Evolutionary conservation across 2,888 invertebrate species (phyloP).

Genomic region (Aphidoletes aphidimyza): DNA sequence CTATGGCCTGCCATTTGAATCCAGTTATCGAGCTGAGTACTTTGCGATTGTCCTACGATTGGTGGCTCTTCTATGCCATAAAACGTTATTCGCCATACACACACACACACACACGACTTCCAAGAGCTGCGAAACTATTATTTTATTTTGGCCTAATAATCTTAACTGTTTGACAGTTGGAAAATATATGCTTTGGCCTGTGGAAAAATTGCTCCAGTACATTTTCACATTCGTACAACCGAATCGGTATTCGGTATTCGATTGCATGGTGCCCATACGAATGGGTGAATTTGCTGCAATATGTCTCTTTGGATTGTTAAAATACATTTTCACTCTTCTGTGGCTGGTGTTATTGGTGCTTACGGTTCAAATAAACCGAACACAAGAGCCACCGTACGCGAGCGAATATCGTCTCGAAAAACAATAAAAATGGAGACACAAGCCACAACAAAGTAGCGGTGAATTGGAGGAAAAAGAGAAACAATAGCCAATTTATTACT

Average conservation of each 20-base stretch:
- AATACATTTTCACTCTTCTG: neutral
- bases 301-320: neutral
- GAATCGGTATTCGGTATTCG: too few species aligned
- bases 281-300: too few species aligned
- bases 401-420: slow-evolving; percentile 14
- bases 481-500: slow-evolving; percentile 4
- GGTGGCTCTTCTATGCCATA: too few species aligned
- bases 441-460: slow-evolving; percentile 17
- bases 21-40: neutral
- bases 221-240: neutral
- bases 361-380: neutral
- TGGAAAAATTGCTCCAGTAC: neutral
- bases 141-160: slow-evolving; percentile 36
- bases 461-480: neutral
- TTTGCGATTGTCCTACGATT: neutral
- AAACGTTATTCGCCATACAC: too few species aligned
- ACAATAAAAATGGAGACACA: slow-evolving; percentile 19
- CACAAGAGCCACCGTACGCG: too few species aligned
- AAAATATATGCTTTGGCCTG: neutral
- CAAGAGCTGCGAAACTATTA: neutral
- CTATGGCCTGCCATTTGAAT: neutral
- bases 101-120: too few species aligned
- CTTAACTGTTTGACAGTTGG: slow-evolving; percentile 31
- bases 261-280: neutral
- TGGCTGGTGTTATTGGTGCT: neutral